Percentiles rank a stretch among this genome's conserved stretches.
phyloP scores from a whole-genome alignment of 2,888 invertebrate genomes.

The Volucella inanis region DNA sequence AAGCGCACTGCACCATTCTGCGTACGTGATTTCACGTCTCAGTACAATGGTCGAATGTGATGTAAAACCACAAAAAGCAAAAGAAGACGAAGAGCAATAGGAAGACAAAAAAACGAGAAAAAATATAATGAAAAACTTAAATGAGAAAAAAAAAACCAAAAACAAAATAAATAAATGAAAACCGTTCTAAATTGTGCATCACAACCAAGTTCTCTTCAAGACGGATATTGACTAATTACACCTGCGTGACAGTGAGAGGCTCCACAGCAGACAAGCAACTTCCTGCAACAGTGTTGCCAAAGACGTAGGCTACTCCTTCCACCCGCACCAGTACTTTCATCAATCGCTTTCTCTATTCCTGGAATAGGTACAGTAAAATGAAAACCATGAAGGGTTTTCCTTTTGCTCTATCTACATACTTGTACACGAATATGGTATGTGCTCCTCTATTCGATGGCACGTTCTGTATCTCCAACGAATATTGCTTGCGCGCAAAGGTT shows the following conservation, averaged over 20 bases:
- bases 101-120: not conserved
- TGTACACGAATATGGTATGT: too few species aligned
- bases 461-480: too few species aligned
- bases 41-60: constrained; percentile 55
- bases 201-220: not conserved
- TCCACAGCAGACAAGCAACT: constrained; percentile 6
- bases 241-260: constrained; percentile 52
- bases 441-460: too few species aligned
- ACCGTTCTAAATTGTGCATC: too few species aligned
- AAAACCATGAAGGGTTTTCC: too few species aligned
- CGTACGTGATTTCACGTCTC: constrained; percentile 68
- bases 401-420: too few species aligned
- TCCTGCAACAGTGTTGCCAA: constrained; percentile 39
- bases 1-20: constrained; percentile 28
- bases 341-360: too few species aligned
- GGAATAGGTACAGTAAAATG: too few species aligned
- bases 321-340: too few species aligned
- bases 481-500: constrained; percentile 31
- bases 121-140: constrained; percentile 9
- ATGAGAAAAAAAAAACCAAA: constrained; percentile 6
- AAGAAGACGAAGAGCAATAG: not conserved
- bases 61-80: constrained; percentile 34
- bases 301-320: not conserved
- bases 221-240: constrained; percentile 71
- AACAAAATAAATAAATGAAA: not conserved